These are phyloP conservation scores for Crocuta crocuta DNA, from an alignment of 2,113 vertebrate genomes.

Conservation along the genomic window DNA sequence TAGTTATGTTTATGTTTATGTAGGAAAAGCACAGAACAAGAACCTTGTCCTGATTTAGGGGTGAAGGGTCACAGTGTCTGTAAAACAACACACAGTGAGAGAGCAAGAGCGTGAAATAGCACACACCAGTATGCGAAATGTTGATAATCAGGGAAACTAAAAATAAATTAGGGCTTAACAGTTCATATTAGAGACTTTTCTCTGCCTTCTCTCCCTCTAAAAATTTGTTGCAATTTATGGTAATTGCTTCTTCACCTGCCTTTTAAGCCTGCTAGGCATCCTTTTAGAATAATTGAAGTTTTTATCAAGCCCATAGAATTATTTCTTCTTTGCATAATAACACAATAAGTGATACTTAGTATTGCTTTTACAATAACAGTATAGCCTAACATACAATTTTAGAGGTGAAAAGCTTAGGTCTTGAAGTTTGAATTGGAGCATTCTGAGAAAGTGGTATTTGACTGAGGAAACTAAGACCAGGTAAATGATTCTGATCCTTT, in stretches of 20 bases:
- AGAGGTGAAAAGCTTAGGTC: conserved; percentile 45
- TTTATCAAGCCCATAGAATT: background rate
- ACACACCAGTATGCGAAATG: background rate
- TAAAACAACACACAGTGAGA: background rate
- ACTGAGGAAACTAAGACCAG: background rate
- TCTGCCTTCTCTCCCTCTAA: background rate
- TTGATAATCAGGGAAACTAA: background rate
- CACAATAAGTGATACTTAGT: background rate
- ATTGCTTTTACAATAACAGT: background rate
- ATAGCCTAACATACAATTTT: background rate
- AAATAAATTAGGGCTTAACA: background rate
- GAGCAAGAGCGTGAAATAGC: background rate
- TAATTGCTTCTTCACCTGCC: conserved; percentile 5
- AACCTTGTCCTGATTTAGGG: background rate
- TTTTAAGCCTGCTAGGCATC: background rate
- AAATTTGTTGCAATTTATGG: background rate
- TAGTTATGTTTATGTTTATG: background rate
- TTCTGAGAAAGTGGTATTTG: background rate
- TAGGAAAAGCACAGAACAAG: background rate
- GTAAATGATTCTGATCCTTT: background rate
- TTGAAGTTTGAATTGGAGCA: conserved; percentile 12
- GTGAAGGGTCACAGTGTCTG: background rate
- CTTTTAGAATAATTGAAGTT: conserved; percentile 38
- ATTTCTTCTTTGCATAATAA: conserved; percentile 34
- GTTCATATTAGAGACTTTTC: background rate